phyloP scores from a whole-genome alignment of 2,113 vertebrate genomes.

The Dendropsophus ebraccatus region DNA sequence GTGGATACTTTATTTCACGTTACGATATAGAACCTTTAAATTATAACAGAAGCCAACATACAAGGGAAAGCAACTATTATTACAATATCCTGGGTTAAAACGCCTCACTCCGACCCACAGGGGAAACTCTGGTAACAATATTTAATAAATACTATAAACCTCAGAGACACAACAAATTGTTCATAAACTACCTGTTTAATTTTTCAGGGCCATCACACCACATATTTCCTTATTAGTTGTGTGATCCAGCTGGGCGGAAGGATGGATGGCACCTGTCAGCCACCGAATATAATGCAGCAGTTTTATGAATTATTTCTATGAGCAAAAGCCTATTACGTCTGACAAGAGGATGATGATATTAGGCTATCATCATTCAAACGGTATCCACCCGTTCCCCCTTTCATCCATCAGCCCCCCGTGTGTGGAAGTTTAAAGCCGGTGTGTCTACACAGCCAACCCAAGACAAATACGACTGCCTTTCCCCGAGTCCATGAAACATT shows the following conservation, averaged over 20 bases:
- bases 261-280: constrained; percentile 98
- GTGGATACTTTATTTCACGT: not conserved
- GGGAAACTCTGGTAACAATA: constrained; percentile 84
- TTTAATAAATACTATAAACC: constrained; percentile 97
- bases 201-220: constrained; percentile 97
- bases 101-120: constrained; percentile 67
- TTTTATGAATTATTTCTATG: constrained; percentile 99
- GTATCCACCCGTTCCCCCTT: constrained; percentile 90
- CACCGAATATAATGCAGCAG: constrained; percentile 94
- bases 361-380: constrained; percentile 99
- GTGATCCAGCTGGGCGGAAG: constrained; percentile 92
- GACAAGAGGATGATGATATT: constrained; percentile 99
- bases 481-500: constrained; percentile 99
- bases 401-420: constrained; percentile 92
- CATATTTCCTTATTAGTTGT: constrained; percentile 99
- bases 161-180: constrained; percentile 95
- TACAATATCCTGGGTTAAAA: constrained; percentile 30
- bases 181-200: constrained; percentile 99
- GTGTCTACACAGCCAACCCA: constrained; percentile 87
- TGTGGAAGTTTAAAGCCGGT: constrained; percentile 80
- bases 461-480: constrained; percentile 96
- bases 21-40: not conserved
- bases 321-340: constrained; percentile 99
- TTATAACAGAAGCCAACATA: not conserved
- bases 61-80: constrained; percentile 5